A percentile compares a stretch with the other conserved stretches of the same genome.
Conservation (phyloP, 2,797 vertebrate genomes). For the Gymnoscopelus microlampas region DNA sequence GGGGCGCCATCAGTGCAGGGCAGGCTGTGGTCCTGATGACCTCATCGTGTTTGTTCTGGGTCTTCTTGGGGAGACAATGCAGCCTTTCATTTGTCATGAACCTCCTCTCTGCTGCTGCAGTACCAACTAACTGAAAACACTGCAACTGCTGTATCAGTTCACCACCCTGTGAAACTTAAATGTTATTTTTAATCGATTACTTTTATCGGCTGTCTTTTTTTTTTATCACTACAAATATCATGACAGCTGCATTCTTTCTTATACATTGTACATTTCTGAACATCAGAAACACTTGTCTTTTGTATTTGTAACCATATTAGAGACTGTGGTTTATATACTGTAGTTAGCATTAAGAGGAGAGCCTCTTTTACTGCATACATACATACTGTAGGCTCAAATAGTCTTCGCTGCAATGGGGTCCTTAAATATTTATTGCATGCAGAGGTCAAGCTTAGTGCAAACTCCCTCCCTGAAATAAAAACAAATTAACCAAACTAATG, state of each 20-base stretch:
- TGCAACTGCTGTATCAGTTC: background rate
- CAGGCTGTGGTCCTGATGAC: conserved; percentile 71
- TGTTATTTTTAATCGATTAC: background rate
- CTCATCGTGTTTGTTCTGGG: conserved; percentile 79
- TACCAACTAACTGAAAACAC: conserved; percentile 29
- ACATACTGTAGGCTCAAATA: background rate
- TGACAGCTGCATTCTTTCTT: background rate
- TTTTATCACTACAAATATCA: background rate
- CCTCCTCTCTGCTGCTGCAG: conserved; percentile 50
- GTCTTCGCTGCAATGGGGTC: background rate
- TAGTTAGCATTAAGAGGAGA: background rate
- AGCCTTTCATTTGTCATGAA: conserved; percentile 68
- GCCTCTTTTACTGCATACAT: background rate
- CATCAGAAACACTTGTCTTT: background rate
- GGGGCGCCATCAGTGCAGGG: conserved; percentile 69
- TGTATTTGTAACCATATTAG: background rate
- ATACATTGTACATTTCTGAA: background rate
- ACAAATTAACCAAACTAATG: too few species aligned
- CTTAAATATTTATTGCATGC: too few species aligned
- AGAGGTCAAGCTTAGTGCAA: too few species aligned
- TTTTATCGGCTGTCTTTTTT: background rate
- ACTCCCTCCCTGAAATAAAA: too few species aligned
- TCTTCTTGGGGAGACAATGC: conserved; percentile 76
- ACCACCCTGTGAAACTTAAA: conserved; percentile 5
- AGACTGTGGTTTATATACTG: conserved; percentile 2